Evolutionary conservation across 2,113 vertebrate species (phyloP), one percentile per base, ranked within the genome.

Genomic region (Lucifuga dentata): DNA sequence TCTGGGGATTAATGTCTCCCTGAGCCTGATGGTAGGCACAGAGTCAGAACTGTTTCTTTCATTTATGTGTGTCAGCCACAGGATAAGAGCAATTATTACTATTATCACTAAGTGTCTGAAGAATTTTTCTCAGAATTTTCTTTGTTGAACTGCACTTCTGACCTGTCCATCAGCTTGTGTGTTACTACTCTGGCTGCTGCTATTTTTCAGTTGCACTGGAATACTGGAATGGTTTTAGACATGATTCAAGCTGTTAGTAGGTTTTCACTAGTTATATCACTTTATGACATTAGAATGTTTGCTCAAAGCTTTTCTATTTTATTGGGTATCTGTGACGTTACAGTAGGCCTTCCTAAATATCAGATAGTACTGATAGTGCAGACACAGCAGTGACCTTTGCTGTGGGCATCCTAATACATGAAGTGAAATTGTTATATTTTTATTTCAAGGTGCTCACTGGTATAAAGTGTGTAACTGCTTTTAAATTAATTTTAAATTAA

Each of bases 1-100:
- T 40, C n/a, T 45, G 77, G 67, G 85, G 43, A 2, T 39, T 68
- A 44, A 17, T 74, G 83, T 78, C 73, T 84, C 68, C 44, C 33
- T 13, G 71, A 69, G 78, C 62, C 50, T 62, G 63, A 71, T 66
- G 48, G 63, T 40, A 20, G 50, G 61, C 68, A 70, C 64, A 71
- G 36, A 68, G 13, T 48, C 55, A 6, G 33, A 72, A 46, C 49
- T 39, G 33, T 52, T 32, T 11, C 59, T 58, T 49, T 50, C 49
- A 46, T 50, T 19, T 10, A 66, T 58, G 38, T 80, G 72, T 61
- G 44, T 49, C 46, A 35, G 40, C 58, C 56, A 50, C 61, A 32
- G 56, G 50, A 74, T 73, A 53, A 43, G 67, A 78, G 63, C 35
- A 68, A 59, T 56, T 75, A 69, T 35, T 73, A 78, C 62, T 74